phyloP scores from a whole-genome alignment of 2,888 invertebrate species.

The Scaptomyza cyrtandrae region DNA sequence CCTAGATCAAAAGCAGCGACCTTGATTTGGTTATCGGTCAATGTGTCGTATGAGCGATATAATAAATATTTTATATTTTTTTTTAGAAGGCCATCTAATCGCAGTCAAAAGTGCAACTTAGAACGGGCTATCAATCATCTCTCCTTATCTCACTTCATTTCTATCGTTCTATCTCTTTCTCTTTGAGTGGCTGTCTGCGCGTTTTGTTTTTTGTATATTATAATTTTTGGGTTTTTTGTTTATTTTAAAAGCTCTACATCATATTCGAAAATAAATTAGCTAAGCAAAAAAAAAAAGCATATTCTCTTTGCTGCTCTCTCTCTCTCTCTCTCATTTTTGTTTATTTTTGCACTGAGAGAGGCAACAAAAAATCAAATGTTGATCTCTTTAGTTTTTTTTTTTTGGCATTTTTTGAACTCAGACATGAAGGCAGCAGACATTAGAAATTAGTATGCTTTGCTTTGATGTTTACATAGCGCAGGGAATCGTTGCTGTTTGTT shows the following conservation, averaged over 20 bases:
- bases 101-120: slow-evolving; percentile 24
- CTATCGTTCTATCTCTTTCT: background rate
- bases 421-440: slow-evolving; percentile 58
- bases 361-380: slow-evolving; percentile 54
- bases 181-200: background rate
- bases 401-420: slow-evolving; percentile 37
- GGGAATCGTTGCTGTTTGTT: slow-evolving; percentile 28
- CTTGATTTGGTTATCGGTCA: slow-evolving; percentile 69
- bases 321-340: slow-evolving; percentile 45
- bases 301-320: slow-evolving; percentile 4
- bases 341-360: slow-evolving; percentile 67
- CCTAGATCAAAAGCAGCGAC: slow-evolving; percentile 30
- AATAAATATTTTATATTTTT: background rate
- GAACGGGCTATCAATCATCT: slow-evolving; percentile 15
- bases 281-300: slow-evolving; percentile 44
- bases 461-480: slow-evolving; percentile 66
- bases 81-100: slow-evolving; percentile 22
- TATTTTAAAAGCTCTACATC: slow-evolving; percentile 79
- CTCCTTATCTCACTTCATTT: background rate
- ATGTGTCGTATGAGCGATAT: slow-evolving; percentile 47
- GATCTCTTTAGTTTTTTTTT: slow-evolving; percentile 1
- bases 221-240: slow-evolving; percentile 39
- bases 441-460: slow-evolving; percentile 29
- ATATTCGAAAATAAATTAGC: slow-evolving; percentile 78
- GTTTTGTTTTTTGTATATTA: no score